These are phyloP conservation scores for Holothuria glaberrima DNA, from an alignment of 35 echinoderm and acorn worm genomes.

Conservation along the genomic window DNA sequence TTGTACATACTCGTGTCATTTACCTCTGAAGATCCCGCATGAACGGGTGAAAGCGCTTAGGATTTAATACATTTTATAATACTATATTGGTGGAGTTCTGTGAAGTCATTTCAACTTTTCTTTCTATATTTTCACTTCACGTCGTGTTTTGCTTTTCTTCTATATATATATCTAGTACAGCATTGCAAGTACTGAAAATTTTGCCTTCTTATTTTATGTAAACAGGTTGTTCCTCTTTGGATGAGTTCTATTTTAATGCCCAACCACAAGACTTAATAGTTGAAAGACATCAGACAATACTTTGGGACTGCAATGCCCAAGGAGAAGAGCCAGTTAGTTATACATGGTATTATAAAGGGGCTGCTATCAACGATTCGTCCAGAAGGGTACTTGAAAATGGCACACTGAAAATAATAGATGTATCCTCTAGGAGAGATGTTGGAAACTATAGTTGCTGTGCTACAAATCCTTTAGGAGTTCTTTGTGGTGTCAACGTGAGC, in stretches of 20 bases:
- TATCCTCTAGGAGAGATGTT: slow-evolving; percentile 6
- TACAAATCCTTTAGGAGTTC: slow-evolving; percentile 33
- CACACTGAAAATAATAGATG: background rate
- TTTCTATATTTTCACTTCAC: too few species aligned
- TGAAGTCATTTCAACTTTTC: too few species aligned
- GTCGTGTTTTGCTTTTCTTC: too few species aligned
- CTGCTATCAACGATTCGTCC: background rate
- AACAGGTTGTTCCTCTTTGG: slow-evolving; percentile 12
- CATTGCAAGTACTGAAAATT: background rate
- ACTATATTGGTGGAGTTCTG: too few species aligned
- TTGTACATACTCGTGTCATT: too few species aligned
- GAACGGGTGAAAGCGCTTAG: too few species aligned
- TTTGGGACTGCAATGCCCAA: slow-evolving; percentile 45
- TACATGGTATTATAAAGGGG: slow-evolving; percentile 44
- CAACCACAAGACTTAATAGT: slow-evolving; percentile 25
- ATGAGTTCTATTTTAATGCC: slow-evolving; percentile 23
- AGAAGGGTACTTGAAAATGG: slow-evolving; percentile 44
- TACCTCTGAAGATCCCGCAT: too few species aligned
- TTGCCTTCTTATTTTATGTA: background rate
- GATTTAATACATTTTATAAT: too few species aligned
- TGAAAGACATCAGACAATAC: slow-evolving; percentile 22
- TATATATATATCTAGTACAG: too few species aligned
- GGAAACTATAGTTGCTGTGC: slow-evolving; percentile 56
- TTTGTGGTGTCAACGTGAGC: slow-evolving; percentile 17
- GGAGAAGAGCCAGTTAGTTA: slow-evolving; percentile 38